Conservation (phyloP, 2,888 invertebrate species). For the Dynastes tityus region DNA sequence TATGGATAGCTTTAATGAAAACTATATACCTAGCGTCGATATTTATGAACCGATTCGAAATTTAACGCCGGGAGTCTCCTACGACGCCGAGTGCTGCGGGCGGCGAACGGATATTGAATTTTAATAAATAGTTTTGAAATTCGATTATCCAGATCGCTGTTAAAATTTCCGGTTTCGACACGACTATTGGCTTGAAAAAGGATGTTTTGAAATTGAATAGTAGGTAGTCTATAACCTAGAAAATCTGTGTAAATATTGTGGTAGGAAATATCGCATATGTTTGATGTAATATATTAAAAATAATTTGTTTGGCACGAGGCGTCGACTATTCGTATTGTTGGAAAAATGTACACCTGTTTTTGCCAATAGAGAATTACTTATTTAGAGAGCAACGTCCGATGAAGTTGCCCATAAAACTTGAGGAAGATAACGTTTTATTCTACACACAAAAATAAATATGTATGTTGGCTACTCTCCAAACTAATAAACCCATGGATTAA, state of each 20-base stretch:
- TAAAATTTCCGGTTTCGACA: conserved; percentile 40
- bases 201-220: conserved; percentile 43
- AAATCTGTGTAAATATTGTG: conserved; percentile 19
- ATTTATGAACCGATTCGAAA: conserved; percentile 40
- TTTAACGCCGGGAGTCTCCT: neutral
- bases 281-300: neutral
- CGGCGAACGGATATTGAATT: conserved; percentile 40
- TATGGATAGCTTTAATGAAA: conserved; percentile 35
- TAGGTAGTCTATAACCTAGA: conserved; percentile 24
- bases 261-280: neutral
- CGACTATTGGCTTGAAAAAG: conserved; percentile 22
- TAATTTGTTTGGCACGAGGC: neutral
- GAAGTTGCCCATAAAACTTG: no score
- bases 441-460: no score
- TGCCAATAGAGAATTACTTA: no score
- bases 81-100: neutral
- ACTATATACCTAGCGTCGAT: conserved; percentile 14
- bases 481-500: no score
- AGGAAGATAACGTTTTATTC: no score
- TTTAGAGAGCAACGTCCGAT: no score
- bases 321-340: no score
- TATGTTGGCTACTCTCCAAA: no score
- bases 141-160: conserved; percentile 34
- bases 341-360: no score
- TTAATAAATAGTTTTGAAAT: conserved; percentile 47